phyloP scores from a whole-genome alignment of 2,888 invertebrate genomes.

The Osmoderma eremita region DNA sequence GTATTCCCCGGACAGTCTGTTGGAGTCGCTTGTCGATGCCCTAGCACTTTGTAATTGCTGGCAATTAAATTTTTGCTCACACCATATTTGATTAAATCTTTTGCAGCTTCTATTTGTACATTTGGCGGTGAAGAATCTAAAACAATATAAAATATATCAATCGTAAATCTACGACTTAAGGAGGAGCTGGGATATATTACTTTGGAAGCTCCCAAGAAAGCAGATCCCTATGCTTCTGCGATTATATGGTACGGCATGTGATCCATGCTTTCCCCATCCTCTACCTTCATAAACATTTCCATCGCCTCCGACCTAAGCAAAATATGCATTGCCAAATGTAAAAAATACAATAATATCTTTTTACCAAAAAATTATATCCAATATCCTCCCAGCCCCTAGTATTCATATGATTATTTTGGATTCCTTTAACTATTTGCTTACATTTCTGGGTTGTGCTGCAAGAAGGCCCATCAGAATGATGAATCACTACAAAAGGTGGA shows the following conservation, averaged over 20 bases:
- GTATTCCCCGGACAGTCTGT: constrained; percentile 72
- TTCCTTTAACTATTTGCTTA: constrained; percentile 66
- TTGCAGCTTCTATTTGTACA: constrained; percentile 66
- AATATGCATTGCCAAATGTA: constrained; percentile 59
- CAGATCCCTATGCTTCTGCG: constrained; percentile 71
- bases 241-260: constrained; percentile 73
- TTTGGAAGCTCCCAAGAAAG: constrained; percentile 67
- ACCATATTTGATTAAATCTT: constrained; percentile 68
- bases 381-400: constrained; percentile 71
- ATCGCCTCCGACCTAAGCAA: constrained; percentile 74
- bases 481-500: constrained; percentile 71
- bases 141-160: constrained; percentile 44
- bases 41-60: constrained; percentile 68
- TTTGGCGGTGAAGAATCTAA: constrained; percentile 67
- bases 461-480: constrained; percentile 67
- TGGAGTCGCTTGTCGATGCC: constrained; percentile 64
- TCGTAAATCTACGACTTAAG: too few relatives aligned
- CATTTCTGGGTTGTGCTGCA: constrained; percentile 66
- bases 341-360: neutral
- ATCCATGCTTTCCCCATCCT: constrained; percentile 72
- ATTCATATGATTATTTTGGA: constrained; percentile 70
- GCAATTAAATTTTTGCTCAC: constrained; percentile 62
- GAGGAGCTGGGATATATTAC: neutral
- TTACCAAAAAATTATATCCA: constrained; percentile 58
- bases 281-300: constrained; percentile 73